phyloP scores from a whole-genome alignment of 2,113 vertebrate genomes.

The Rhynchomys soricoides region DNA sequence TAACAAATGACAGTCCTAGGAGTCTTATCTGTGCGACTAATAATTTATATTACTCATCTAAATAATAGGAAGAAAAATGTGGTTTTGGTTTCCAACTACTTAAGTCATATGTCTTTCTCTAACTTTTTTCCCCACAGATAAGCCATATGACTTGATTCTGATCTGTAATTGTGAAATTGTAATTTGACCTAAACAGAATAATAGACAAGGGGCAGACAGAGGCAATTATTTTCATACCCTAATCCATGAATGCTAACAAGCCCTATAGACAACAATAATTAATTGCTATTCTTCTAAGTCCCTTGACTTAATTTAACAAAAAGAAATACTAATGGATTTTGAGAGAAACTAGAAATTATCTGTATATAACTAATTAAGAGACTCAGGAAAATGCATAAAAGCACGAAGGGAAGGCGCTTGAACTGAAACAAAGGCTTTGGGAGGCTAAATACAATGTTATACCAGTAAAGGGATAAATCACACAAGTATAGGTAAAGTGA shows the following conservation, averaged over 20 bases:
- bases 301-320: not conserved
- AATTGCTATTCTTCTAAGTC: not conserved
- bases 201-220: not conserved
- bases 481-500: not conserved
- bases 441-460: not conserved
- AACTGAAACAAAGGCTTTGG: not conserved
- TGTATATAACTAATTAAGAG: conserved; percentile 28
- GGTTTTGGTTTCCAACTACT: not conserved
- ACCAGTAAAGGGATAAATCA: not conserved
- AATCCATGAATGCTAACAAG: conserved; percentile 9
- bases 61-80: not conserved
- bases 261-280: not conserved
- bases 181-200: conserved; percentile 43
- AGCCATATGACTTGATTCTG: not conserved
- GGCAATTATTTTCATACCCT: conserved; percentile 12
- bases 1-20: not conserved
- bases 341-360: not conserved
- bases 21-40: not conserved
- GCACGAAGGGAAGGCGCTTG: not conserved
- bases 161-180: conserved; percentile 34
- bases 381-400: not conserved
- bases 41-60: not conserved
- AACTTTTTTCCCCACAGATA: not conserved
- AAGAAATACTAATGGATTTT: not conserved
- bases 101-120: not conserved